Evolutionary conservation across 2,797 vertebrate genomes (phyloP), one percentile per base, ranked within the genome.

Genomic region (Phrynocephalus guinanensis): DNA sequence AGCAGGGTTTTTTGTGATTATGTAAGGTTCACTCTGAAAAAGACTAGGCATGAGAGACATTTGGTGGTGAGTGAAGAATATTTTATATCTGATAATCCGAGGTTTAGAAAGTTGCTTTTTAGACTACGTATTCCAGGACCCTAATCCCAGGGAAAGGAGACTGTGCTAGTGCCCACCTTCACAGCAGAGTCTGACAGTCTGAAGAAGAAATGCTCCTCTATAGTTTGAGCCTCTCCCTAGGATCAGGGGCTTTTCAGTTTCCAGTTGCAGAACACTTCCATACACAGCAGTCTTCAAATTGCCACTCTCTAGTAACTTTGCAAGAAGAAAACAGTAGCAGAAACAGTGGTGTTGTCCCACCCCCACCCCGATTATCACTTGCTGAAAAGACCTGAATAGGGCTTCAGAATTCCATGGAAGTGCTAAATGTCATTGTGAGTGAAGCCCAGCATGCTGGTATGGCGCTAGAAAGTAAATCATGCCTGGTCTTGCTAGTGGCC

Each of bases 1-100:
- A 86, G 82, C 16, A 5, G 44, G 33, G 33, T 33, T 87, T 83
- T 52, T 76, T 30, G 79, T 72, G 66, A 20, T 89, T 20, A 5
- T 11, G 5, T 71, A 83, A 56, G 83, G 66, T 71, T 84, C 5
- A 0, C 72, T 84, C 60, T 84, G 52, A 84, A 38, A 30, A 73
- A 24, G 38, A 44, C 10, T 56, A 83, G 82, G 50, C 56, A 71
- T 20, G 24, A 52, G 63, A n/a, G 10, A 24, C 52, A 63, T 84
- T 76, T 26, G 44, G 44, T 76, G 56, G 24, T 16, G 63, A 84
- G 56, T 4, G 22, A 75, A 30, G 13, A 66, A 5, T 8, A 28
- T 52, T 84, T 33, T 33, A 60, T 79, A 30, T 30, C 15, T 56
- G 52, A 56, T 56, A 56, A 56, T 56, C 63, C 28, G 52, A 56